Percentiles rank a stretch among this genome's conserved stretches.
Evolutionary conservation across 1,140 invertebrate species (phyloP).

Genomic region (Littorina saxatilis): DNA sequence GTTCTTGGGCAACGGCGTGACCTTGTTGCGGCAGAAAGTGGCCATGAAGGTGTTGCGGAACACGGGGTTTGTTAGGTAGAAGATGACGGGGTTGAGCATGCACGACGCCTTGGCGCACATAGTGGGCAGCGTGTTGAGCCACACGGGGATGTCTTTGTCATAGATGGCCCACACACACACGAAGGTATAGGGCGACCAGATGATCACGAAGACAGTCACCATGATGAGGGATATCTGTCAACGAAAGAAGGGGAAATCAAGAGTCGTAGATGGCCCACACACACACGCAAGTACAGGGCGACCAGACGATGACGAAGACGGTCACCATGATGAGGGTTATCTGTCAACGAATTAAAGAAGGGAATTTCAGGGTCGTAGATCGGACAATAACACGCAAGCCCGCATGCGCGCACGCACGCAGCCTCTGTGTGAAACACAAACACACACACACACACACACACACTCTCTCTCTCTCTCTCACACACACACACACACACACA

Average conservation of each 20-base stretch:
- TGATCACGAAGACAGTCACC: slow-evolving; percentile 26
- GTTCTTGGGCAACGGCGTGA: neutral
- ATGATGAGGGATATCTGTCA: slow-evolving; percentile 34
- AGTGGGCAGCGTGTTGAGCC: slow-evolving; percentile 43
- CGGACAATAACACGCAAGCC: neutral
- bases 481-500: slow-evolving; percentile 21
- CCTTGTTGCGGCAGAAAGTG: slow-evolving; percentile 22
- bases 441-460: slow-evolving; percentile 10
- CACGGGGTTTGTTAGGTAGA: slow-evolving; percentile 35
- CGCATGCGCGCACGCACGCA: neutral
- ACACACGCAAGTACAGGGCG: slow-evolving; percentile 37
- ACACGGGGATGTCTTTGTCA: slow-evolving; percentile 24
- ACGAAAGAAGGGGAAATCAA: too few species aligned
- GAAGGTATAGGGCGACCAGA: slow-evolving; percentile 42
- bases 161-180: slow-evolving; percentile 42
- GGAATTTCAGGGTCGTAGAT: neutral
- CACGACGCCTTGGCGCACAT: slow-evolving; percentile 43
- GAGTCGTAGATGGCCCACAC: slow-evolving; percentile 40
- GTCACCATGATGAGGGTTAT: slow-evolving; percentile 31
- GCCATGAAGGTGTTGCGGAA: slow-evolving; percentile 28
- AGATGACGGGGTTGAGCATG: slow-evolving; percentile 42
- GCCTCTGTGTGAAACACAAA: neutral
- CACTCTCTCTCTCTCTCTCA: neutral
- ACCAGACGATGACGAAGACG: slow-evolving; percentile 35
- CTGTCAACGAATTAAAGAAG: too few species aligned